Conservation (phyloP, 2,113 vertebrate species). For the Zosterops hypoxanthus region DNA sequence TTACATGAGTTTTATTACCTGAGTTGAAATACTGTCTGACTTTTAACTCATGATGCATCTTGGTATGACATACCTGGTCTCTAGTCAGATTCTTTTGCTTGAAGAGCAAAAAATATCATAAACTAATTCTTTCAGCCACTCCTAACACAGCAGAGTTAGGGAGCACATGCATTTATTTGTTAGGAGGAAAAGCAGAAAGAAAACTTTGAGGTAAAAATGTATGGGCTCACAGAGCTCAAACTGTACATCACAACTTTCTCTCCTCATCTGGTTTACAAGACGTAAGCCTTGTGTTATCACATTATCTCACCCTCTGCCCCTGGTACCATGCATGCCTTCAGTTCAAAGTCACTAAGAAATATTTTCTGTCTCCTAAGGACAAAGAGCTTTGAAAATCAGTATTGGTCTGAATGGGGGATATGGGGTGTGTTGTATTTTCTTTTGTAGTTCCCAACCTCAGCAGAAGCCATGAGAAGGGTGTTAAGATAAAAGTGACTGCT, state of each 20-base stretch:
- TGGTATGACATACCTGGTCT: neutral
- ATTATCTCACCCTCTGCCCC: neutral
- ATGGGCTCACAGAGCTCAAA: neutral
- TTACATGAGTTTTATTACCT: neutral
- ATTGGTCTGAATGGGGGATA: neutral
- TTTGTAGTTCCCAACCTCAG: neutral
- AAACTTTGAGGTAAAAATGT: neutral
- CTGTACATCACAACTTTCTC: neutral
- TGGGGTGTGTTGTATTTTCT: neutral
- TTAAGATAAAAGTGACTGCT: neutral
- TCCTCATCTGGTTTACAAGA: neutral
- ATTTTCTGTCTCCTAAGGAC: neutral
- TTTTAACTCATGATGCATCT: neutral
- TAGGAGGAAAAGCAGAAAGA: neutral
- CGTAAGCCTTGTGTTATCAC: neutral
- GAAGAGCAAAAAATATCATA: neutral
- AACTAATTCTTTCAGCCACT: neutral
- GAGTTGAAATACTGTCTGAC: neutral
- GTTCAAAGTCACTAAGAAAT: neutral
- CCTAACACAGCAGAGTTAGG: neutral
- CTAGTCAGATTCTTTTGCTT: neutral
- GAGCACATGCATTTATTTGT: neutral
- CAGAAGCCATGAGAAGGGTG: neutral
- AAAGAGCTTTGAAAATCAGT: neutral
- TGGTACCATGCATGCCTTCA: neutral